Conservation (phyloP, 2,888 invertebrate species). For the Serrognathus titanus region DNA sequence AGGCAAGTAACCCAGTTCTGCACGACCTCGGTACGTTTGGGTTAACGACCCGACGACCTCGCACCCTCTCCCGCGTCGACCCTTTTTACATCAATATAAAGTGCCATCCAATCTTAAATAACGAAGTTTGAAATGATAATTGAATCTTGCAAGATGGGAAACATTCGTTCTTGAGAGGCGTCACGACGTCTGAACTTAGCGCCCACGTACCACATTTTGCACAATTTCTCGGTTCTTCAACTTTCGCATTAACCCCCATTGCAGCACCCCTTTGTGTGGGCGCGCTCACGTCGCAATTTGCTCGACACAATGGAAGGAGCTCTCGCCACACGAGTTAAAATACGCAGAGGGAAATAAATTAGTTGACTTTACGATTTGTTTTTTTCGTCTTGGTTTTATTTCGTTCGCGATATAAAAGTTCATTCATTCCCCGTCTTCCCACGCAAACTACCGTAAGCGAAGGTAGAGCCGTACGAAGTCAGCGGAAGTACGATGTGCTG, state of each 20-base stretch:
- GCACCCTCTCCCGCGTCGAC: constrained; percentile 4
- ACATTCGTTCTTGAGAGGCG: background rate
- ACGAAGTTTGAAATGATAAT: too few species aligned
- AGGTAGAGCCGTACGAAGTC: background rate
- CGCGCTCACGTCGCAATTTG: too few species aligned
- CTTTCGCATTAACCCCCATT: background rate
- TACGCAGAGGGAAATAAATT: too few species aligned
- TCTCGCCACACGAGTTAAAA: too few species aligned
- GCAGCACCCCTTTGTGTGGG: too few species aligned
- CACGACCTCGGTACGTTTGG: constrained; percentile 27
- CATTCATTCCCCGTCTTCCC: constrained; percentile 19
- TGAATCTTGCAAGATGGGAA: too few species aligned
- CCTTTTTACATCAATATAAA: background rate
- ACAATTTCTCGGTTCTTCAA: background rate
- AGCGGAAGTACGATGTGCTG: constrained; percentile 27
- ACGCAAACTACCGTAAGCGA: constrained; percentile 28
- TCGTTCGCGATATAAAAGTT: constrained; percentile 1
- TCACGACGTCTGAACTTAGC: constrained; percentile 11
- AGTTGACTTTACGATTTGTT: too few species aligned
- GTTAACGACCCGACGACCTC: constrained; percentile 31
- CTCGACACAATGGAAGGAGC: too few species aligned
- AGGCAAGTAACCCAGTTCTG: constrained; percentile 29
- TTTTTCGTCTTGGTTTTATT: too few species aligned
- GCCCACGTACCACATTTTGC: background rate
- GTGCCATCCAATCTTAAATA: too few species aligned